Conservation (phyloP, 2,888 invertebrate species). For the Leptinotarsa juncta region DNA sequence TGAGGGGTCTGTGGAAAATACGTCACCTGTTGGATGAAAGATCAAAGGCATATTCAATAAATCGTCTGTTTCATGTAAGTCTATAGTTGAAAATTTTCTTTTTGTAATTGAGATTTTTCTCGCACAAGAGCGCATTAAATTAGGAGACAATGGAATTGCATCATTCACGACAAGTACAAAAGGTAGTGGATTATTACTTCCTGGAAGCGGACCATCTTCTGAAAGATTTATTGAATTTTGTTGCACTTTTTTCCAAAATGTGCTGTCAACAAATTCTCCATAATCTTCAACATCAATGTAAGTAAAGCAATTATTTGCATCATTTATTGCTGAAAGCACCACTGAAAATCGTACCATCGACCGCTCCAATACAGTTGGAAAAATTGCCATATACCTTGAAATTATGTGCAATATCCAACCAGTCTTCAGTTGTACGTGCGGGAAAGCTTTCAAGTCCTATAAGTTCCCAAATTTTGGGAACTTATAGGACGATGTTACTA, state of each 20-base stretch:
- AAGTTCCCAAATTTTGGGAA: not conserved
- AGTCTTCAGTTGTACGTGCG: not conserved
- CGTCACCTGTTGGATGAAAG: slow-evolving; percentile 49
- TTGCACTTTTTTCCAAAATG: too few relatives aligned
- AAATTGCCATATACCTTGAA: slow-evolving; percentile 26
- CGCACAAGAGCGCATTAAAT: slow-evolving; percentile 29
- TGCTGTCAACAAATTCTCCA: too few relatives aligned
- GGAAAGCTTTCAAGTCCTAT: slow-evolving; percentile 3
- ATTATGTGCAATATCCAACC: not conserved
- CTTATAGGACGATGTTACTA: not conserved
- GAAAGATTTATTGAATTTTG: too few relatives aligned
- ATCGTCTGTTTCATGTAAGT: slow-evolving; percentile 43
- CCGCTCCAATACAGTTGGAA: slow-evolving; percentile 27
- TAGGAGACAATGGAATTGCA: slow-evolving; percentile 23
- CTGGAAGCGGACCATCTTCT: too few relatives aligned
- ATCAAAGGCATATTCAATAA: slow-evolving; percentile 47
- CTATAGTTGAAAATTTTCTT: slow-evolving; percentile 35
- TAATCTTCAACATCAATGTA: too few relatives aligned
- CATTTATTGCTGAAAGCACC: too few relatives aligned
- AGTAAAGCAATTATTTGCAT: too few relatives aligned
- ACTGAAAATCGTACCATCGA: slow-evolving; percentile 20
- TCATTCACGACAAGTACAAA: not conserved
- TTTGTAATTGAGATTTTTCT: slow-evolving; percentile 27
- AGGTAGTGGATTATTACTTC: too few relatives aligned
- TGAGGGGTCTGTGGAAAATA: slow-evolving; percentile 48